phyloP scores from a whole-genome alignment of 2,888 invertebrate species.

The Poecilobothrus nobilitatus region DNA sequence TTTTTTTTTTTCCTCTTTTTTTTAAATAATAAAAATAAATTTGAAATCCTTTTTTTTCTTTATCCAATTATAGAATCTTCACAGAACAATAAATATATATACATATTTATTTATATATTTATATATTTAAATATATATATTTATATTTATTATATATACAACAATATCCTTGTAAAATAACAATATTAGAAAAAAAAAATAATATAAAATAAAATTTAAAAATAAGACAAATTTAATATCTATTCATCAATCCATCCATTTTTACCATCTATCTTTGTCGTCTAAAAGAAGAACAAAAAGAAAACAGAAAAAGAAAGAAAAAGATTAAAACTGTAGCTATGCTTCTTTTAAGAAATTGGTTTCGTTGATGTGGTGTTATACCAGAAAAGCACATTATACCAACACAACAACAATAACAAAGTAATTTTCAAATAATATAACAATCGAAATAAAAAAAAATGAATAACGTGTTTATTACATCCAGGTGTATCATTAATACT shows the following conservation, averaged over 20 bases:
- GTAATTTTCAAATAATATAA: background rate
- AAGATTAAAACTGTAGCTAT: too few relatives aligned
- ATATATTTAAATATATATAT: too few relatives aligned
- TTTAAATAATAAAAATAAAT: background rate
- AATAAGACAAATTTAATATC: background rate
- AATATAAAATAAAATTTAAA: background rate
- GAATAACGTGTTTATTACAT: background rate
- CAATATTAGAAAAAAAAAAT: background rate
- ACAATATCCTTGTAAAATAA: background rate
- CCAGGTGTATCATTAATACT: background rate
- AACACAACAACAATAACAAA: background rate
- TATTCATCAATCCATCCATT: background rate
- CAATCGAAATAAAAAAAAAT: background rate
- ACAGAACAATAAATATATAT: background rate
- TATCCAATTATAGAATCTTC: background rate
- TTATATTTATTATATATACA: too few relatives aligned
- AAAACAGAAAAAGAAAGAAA: background rate
- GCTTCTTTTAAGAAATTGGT: background rate
- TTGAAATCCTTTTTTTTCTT: background rate
- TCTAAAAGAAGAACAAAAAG: background rate
- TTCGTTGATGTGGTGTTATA: background rate
- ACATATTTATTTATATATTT: too few relatives aligned
- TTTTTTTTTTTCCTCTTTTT: too few relatives aligned
- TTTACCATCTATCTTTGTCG: background rate
- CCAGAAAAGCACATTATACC: background rate